phyloP scores from a whole-genome alignment of 2,888 invertebrate genomes.

The Entomobrya multifasciata region DNA sequence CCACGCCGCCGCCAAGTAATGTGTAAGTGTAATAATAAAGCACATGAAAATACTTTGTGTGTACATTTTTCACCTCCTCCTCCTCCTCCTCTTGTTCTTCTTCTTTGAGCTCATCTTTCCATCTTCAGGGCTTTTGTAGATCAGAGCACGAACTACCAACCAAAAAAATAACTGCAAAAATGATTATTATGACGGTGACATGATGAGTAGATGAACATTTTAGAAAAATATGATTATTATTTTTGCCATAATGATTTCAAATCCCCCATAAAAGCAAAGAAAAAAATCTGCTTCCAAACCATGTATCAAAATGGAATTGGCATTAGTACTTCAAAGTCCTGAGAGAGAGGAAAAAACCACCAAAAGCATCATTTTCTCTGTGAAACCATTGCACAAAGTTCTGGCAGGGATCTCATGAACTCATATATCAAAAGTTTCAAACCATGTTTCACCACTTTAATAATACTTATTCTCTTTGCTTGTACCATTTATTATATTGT shows the following conservation, averaged over 20 bases:
- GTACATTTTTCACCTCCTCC: conserved; percentile 55
- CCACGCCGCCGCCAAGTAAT: conserved; percentile 7
- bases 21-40: too few species aligned
- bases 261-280: conserved; percentile 50
- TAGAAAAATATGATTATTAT: conserved; percentile 73
- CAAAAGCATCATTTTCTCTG: neutral
- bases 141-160: conserved; percentile 66
- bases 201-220: conserved; percentile 70
- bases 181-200: conserved; percentile 73
- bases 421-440: conserved; percentile 67
- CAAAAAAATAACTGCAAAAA: conserved; percentile 41
- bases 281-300: conserved; percentile 46
- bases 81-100: conserved; percentile 18
- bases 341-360: conserved; percentile 20
- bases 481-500: conserved; percentile 8
- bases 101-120: conserved; percentile 53
- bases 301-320: conserved; percentile 58
- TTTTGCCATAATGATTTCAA: conserved; percentile 72
- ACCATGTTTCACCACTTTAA: conserved; percentile 54
- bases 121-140: conserved; percentile 72
- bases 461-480: neutral
- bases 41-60: conserved; percentile 20
- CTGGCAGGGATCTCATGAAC: conserved; percentile 65
- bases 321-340: too few species aligned
- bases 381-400: conserved; percentile 10